A percentile compares a stretch with the other conserved stretches of the same genome.
Conservation (phyloP, 1,140 invertebrate genomes). For the Heliothis virescens region DNA sequence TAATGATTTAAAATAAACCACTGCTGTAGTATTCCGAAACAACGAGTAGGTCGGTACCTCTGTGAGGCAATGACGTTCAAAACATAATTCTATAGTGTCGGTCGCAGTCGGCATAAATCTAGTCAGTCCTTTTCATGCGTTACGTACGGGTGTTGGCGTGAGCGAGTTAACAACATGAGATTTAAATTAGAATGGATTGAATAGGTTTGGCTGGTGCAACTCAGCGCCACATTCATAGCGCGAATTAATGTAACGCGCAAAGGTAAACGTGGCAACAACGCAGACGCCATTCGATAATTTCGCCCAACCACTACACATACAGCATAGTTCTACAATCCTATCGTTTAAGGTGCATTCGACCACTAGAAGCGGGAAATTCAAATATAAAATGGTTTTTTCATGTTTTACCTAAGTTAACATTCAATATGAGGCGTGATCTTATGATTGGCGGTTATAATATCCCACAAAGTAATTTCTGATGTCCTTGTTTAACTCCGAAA, state of each 20-base stretch:
- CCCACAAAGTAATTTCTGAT: too few species aligned
- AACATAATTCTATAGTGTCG: slow-evolving; percentile 27
- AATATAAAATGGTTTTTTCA: too few species aligned
- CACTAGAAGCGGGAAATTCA: too few species aligned
- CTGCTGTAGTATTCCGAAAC: neutral
- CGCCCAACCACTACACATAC: neutral
- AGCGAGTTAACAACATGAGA: slow-evolving; percentile 52
- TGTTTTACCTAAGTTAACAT: too few species aligned
- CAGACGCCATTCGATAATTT: slow-evolving; percentile 41
- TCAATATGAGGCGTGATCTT: too few species aligned
- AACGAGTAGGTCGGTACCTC: neutral
- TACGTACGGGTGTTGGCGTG: slow-evolving; percentile 39
- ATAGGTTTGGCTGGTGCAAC: slow-evolving; percentile 51
- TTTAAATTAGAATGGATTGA: slow-evolving; percentile 50
- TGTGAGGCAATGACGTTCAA: slow-evolving; percentile 30
- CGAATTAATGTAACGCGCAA: slow-evolving; percentile 51
- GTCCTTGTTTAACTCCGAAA: too few species aligned
- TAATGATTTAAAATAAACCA: neutral
- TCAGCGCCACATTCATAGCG: slow-evolving; percentile 55
- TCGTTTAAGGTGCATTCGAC: too few species aligned
- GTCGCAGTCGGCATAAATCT: slow-evolving; percentile 11
- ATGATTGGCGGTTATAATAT: too few species aligned
- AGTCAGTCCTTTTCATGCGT: slow-evolving; percentile 41
- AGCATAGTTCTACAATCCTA: neutral
- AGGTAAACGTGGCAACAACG: slow-evolving; percentile 64